Evolutionary conservation across 2,113 vertebrate species (phyloP).

Genomic region (Ammodytes marinus): DNA sequence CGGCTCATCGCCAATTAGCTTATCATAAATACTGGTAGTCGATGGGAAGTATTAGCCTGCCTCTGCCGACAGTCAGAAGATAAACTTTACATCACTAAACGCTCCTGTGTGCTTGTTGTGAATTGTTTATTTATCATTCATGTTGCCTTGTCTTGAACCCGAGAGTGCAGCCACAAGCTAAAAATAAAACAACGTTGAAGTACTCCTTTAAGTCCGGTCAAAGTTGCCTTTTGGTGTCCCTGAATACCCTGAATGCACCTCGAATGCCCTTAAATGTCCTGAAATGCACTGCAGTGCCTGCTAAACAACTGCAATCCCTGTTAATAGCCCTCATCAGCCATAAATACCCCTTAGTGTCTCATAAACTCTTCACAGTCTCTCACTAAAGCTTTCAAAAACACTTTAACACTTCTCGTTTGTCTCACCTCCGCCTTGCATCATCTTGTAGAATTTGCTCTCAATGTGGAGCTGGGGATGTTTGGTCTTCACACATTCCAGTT

Average conservation of each 20-base stretch:
- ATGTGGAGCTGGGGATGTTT: slow-evolving; percentile 99
- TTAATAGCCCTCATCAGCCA: not conserved
- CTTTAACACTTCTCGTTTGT: not conserved
- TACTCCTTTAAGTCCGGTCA: not conserved
- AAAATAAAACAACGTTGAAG: no score
- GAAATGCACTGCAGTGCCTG: not conserved
- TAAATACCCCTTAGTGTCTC: not conserved
- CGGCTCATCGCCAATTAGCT: no score
- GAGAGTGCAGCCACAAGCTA: no score
- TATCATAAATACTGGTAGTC: no score
- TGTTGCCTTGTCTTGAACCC: no score
- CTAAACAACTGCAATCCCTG: not conserved
- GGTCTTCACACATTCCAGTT: slow-evolving; percentile 99
- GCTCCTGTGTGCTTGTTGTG: no score
- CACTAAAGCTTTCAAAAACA: slow-evolving; percentile 2
- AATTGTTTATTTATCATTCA: no score
- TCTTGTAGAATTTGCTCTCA: slow-evolving; percentile 99
- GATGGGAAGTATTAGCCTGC: no score
- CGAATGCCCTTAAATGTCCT: not conserved
- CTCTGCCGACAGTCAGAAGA: no score
- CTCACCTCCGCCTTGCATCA: slow-evolving; percentile 99
- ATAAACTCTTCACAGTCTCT: slow-evolving; percentile 5
- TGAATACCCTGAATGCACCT: slow-evolving; percentile 19
- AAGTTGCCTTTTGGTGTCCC: not conserved
- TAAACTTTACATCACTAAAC: no score